These are phyloP conservation scores for Dinocampus coccinellae DNA, from an alignment of 2,888 invertebrate species.

Conservation along the genomic window DNA sequence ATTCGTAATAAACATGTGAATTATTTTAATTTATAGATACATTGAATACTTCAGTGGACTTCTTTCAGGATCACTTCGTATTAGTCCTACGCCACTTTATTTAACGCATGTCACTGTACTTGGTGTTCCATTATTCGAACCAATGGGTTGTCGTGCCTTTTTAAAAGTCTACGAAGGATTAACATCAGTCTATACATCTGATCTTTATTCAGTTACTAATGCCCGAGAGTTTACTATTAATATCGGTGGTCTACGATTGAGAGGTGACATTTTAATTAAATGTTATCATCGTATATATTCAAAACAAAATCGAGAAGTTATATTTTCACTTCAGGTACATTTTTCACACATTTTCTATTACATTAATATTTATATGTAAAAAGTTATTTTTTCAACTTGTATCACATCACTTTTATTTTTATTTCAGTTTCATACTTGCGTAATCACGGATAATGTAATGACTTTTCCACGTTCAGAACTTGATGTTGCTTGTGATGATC, in stretches of 20 bases:
- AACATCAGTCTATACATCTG: conserved; percentile 89
- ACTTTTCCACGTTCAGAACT: conserved; percentile 89
- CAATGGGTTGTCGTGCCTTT: conserved; percentile 80
- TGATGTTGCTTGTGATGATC: conserved; percentile 86
- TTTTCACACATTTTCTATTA: no score
- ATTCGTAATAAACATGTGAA: neutral
- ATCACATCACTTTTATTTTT: conserved; percentile 15
- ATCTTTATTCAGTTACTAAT: conserved; percentile 69
- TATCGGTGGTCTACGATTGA: conserved; percentile 78
- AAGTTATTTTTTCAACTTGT: no score
- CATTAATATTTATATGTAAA: conserved; percentile 13
- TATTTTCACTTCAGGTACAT: conserved; percentile 66
- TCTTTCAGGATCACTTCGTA: conserved; percentile 88
- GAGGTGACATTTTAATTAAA: conserved; percentile 92
- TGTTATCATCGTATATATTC: conserved; percentile 81
- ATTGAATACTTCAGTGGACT: conserved; percentile 93
- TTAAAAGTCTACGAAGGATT: conserved; percentile 92
- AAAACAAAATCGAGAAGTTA: conserved; percentile 66
- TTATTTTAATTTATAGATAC: conserved; percentile 75
- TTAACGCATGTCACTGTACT: conserved; percentile 88
- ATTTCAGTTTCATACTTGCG: conserved; percentile 92
- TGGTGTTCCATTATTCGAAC: conserved; percentile 82
- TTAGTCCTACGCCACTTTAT: conserved; percentile 88
- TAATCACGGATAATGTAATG: conserved; percentile 86
- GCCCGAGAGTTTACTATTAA: conserved; percentile 79